Percentiles rank a stretch among this genome's conserved stretches.
phyloP scores from a whole-genome alignment of 2,113 vertebrate genomes.

The Melanerpes formicivorus region DNA sequence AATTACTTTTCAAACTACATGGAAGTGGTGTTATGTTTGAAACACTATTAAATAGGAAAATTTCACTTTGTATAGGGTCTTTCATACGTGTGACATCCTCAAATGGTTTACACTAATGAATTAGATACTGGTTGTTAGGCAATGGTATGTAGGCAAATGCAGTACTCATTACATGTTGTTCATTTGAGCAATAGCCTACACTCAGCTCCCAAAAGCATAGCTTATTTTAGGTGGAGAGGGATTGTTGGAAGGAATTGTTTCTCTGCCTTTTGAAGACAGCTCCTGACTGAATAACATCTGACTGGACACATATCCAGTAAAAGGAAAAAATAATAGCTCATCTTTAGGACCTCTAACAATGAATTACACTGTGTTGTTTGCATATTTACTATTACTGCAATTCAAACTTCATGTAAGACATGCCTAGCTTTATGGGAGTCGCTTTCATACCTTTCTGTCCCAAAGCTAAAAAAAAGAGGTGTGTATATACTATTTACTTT shows the following conservation, averaged over 20 bases:
- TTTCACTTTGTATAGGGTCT: slow-evolving; percentile 41
- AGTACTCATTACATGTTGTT: slow-evolving; percentile 51
- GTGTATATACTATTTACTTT: background rate
- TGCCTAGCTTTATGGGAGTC: background rate
- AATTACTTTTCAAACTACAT: slow-evolving; percentile 43
- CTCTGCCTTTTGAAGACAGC: background rate
- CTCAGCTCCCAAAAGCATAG: background rate
- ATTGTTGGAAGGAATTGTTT: background rate
- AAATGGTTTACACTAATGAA: slow-evolving; percentile 47
- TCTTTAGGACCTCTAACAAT: background rate
- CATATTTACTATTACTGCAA: background rate
- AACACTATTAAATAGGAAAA: slow-evolving; percentile 48
- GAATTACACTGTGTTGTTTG: background rate
- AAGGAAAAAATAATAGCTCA: background rate
- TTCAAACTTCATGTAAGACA: background rate
- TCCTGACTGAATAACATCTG: background rate
- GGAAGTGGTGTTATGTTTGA: background rate
- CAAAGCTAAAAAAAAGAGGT: background rate
- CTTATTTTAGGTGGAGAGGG: slow-evolving; percentile 5
- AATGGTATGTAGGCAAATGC: slow-evolving; percentile 48
- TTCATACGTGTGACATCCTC: slow-evolving; percentile 7
- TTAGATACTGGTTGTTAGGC: slow-evolving; percentile 50
- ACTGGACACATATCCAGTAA: background rate
- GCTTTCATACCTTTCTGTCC: background rate
- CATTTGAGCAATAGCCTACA: slow-evolving; percentile 34